phyloP scores from a whole-genome alignment of 2,113 vertebrate genomes.

The Prolemur simus region DNA sequence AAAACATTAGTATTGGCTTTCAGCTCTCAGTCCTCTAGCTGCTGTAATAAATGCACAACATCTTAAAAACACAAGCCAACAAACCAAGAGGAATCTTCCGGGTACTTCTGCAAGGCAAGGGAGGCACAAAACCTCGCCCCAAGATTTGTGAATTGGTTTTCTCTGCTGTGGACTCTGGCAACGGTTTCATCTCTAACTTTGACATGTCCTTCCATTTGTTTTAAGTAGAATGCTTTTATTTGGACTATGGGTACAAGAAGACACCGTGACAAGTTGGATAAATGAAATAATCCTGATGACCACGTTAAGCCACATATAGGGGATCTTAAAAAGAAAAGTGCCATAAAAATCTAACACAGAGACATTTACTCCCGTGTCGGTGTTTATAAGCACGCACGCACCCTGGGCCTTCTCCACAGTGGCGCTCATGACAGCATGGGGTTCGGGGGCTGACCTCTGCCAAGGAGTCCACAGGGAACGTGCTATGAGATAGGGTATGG shows the following conservation, averaged over 20 bases:
- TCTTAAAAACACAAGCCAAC: slow-evolving; percentile 39
- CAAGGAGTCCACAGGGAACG: not conserved
- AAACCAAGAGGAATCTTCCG: not conserved
- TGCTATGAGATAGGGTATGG: not conserved
- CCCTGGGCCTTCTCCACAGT: not conserved
- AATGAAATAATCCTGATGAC: not conserved
- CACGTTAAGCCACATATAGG: not conserved
- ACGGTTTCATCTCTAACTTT: not conserved
- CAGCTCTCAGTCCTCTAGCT: slow-evolving; percentile 14
- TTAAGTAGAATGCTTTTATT: slow-evolving; percentile 32
- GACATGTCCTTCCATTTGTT: slow-evolving; percentile 1
- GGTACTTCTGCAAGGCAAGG: not conserved
- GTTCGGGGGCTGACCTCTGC: not conserved
- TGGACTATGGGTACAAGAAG: not conserved
- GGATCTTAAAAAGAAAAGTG: not conserved
- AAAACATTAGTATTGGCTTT: slow-evolving; percentile 62
- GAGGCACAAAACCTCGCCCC: not conserved
- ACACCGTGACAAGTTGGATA: not conserved
- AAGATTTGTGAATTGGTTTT: not conserved
- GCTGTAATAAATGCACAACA: not conserved
- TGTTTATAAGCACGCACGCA: accelerated
- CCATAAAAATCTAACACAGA: accelerated
- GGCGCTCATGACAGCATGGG: accelerated
- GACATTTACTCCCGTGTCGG: accelerated
- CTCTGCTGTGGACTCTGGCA: not conserved